Evolutionary conservation across 2,888 invertebrate genomes (phyloP).

Genomic region (Coenonympha arcania): DNA sequence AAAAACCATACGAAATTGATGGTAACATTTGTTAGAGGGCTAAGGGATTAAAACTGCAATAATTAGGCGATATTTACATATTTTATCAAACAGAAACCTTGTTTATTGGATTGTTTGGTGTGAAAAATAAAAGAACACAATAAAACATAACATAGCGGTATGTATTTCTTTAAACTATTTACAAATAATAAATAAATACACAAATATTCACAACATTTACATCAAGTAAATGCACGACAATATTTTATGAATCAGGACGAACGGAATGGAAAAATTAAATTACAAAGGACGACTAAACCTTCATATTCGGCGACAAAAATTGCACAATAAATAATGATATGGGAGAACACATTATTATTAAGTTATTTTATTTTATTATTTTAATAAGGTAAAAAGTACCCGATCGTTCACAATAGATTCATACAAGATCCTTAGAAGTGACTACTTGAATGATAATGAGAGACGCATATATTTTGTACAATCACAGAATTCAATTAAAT

Average conservation of each 20-base stretch:
- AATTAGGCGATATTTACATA: too few relatives aligned
- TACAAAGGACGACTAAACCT: too few relatives aligned
- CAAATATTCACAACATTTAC: constrained; percentile 49
- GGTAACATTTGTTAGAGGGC: too few relatives aligned
- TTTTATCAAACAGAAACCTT: too few relatives aligned
- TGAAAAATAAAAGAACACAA: constrained; percentile 14
- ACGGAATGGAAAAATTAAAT: constrained; percentile 14
- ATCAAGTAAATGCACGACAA: constrained; percentile 45
- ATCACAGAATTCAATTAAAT: constrained; percentile 26
- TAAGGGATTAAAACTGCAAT: too few relatives aligned
- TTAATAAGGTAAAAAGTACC: constrained; percentile 23
- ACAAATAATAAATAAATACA: constrained; percentile 63
- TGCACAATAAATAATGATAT: constrained; percentile 1
- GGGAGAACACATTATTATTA: not conserved
- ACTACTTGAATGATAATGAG: constrained; percentile 35
- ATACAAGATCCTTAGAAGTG: constrained; percentile 55
- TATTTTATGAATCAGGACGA: constrained; percentile 29
- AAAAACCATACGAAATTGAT: too few relatives aligned
- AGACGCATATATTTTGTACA: constrained; percentile 35
- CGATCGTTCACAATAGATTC: constrained; percentile 55
- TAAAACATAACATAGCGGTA: constrained; percentile 18
- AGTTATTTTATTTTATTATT: not conserved
- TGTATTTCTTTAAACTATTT: constrained; percentile 56
- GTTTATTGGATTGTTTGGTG: not conserved
- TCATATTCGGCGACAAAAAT: not conserved